phyloP scores from a whole-genome alignment of 2,113 vertebrate species.

The Hemibagrus wyckioides region DNA sequence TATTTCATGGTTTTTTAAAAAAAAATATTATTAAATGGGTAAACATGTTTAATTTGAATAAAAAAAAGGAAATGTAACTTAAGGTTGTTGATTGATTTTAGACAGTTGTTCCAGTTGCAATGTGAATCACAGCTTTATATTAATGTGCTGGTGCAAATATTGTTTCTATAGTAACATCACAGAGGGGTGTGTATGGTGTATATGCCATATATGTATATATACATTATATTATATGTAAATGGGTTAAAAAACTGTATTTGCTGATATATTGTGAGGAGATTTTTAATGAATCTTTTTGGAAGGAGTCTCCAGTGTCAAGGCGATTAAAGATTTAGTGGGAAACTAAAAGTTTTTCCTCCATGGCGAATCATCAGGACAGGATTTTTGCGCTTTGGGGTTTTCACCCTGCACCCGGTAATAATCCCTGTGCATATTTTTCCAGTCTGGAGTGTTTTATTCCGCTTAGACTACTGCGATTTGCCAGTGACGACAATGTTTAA shows the following conservation, averaged over 20 bases:
- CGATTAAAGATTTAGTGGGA: not conserved
- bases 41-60: not conserved
- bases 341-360: not conserved
- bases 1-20: not conserved
- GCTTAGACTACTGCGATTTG: not conserved
- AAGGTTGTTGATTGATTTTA: not conserved
- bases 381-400: not conserved
- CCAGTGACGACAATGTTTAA: not conserved
- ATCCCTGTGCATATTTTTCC: not conserved
- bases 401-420: not conserved
- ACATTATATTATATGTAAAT: not conserved
- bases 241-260: not conserved
- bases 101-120: not conserved
- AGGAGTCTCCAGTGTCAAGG: not conserved
- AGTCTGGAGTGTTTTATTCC: not conserved
- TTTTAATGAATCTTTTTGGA: not conserved
- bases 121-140: not conserved
- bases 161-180: not conserved
- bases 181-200: not conserved
- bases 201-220: not conserved
- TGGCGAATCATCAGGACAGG: not conserved
- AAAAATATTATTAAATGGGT: not conserved
- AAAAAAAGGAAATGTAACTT: not conserved
- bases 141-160: not conserved
- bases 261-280: not conserved